Conservation (phyloP, 2,113 vertebrate species). For the rat (Rattus norvegicus) region DNA sequence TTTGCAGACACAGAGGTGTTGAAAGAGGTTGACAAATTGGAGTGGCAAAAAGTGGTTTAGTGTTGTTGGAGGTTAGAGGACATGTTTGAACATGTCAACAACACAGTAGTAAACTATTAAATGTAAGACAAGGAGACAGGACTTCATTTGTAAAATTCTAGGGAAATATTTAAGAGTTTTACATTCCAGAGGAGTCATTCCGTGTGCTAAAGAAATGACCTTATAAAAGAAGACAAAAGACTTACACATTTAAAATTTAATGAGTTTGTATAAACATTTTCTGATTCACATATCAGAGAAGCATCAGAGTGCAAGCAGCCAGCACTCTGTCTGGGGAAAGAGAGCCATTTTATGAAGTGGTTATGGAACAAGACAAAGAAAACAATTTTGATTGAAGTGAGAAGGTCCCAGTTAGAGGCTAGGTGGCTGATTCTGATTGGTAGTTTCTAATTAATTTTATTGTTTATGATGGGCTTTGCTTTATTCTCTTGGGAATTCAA, state of each 20-base stretch:
- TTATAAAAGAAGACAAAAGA: not conserved
- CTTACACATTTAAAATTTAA: not conserved
- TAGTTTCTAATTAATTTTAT: not conserved
- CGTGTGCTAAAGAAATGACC: not conserved
- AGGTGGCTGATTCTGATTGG: not conserved
- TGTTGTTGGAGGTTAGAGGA: not conserved
- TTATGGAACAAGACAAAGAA: not conserved
- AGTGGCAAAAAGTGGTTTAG: not conserved
- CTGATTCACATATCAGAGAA: not conserved
- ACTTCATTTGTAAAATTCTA: not conserved
- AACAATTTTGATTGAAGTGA: not conserved
- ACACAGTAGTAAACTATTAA: not conserved
- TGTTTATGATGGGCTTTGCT: not conserved
- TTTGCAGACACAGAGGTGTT: conserved; percentile 16
- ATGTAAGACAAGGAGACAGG: not conserved
- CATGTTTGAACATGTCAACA: not conserved
- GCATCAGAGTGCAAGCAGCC: not conserved
- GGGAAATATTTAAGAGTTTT: conserved; percentile 22
- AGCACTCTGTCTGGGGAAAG: not conserved
- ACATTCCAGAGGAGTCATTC: not conserved
- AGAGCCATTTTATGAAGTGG: not conserved
- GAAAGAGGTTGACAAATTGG: not conserved
- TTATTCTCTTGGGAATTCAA: not conserved
- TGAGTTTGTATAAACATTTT: not conserved
- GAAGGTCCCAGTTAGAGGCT: not conserved